These are phyloP conservation scores for Drosophila triauraria DNA, from an alignment of 1,140 invertebrate genomes.

Conservation along the genomic window DNA sequence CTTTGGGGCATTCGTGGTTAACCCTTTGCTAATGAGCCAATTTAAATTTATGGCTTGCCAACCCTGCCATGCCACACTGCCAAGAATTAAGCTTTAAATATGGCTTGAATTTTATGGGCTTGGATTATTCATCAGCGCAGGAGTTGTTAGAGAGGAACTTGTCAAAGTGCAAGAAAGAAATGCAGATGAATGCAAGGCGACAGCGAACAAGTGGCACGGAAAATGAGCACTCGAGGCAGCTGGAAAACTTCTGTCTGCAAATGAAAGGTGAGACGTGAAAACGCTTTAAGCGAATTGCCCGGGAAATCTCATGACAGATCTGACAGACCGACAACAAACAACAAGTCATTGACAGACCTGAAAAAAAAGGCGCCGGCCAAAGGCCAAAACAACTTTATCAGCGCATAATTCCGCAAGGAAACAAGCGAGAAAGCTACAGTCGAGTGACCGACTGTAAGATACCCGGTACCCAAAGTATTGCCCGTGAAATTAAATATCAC, in stretches of 20 bases:
- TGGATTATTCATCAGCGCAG: conserved; percentile 23
- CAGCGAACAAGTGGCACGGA: conserved; percentile 59
- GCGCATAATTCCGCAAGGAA: conserved; percentile 45
- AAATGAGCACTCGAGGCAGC: conserved; percentile 65
- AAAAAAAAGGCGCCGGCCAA: conserved; percentile 10
- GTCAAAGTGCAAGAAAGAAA: conserved; percentile 24
- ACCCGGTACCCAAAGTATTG: no score
- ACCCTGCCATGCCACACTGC: not conserved
- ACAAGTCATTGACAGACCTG: conserved; percentile 66
- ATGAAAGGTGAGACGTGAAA: conserved; percentile 65
- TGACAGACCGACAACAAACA: conserved; percentile 59
- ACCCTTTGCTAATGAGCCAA: conserved; percentile 80
- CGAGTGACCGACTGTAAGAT: no score
- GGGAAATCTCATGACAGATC: conserved; percentile 64
- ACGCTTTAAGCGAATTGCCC: conserved; percentile 49
- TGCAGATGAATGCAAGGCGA: conserved; percentile 29
- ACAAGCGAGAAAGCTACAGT: no score
- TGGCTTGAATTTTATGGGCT: conserved; percentile 6
- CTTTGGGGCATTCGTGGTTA: conserved; percentile 69
- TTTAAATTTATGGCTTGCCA: conserved; percentile 72
- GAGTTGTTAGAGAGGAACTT: not conserved
- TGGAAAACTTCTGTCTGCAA: conserved; percentile 49
- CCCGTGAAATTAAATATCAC: no score
- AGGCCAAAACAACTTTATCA: conserved; percentile 63
- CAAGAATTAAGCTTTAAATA: conserved; percentile 35